Percentiles rank a stretch among this genome's conserved stretches.
Conservation (phyloP, 2,888 invertebrate genomes). For the Parnassius mnemosyne region DNA sequence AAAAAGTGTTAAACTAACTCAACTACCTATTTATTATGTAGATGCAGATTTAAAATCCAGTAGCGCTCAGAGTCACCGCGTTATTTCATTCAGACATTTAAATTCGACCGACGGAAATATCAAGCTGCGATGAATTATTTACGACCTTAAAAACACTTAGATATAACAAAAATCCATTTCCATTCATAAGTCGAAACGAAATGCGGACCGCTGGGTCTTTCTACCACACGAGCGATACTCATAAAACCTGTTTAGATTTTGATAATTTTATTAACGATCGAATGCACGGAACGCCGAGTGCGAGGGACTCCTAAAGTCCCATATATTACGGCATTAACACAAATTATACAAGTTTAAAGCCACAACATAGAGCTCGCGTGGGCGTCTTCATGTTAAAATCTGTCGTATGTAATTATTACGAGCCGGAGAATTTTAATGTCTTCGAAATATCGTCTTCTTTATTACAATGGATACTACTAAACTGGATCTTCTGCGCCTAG, state of each 20-base stretch:
- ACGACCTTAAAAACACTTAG: conserved; percentile 77
- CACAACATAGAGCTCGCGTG: conserved; percentile 75
- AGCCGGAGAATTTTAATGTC: conserved; percentile 77
- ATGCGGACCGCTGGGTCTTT: conserved; percentile 45
- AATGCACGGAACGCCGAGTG: conserved; percentile 68
- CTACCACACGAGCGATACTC: conserved; percentile 69
- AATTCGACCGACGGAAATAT: conserved; percentile 76
- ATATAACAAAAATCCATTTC: conserved; percentile 76
- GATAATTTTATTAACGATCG: conserved; percentile 80
- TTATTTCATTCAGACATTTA: conserved; percentile 65
- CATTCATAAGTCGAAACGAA: conserved; percentile 74
- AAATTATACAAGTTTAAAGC: conserved; percentile 78
- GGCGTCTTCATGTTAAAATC: conserved; percentile 78
- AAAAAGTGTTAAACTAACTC: conserved; percentile 45
- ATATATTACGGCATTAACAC: conserved; percentile 80
- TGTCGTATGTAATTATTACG: conserved; percentile 79
- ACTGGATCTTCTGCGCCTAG: conserved; percentile 62
- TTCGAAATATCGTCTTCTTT: conserved; percentile 74
- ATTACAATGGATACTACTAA: conserved; percentile 71
- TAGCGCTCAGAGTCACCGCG: conserved; percentile 63
- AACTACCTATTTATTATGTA: conserved; percentile 39
- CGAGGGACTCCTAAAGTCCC: conserved; percentile 71
- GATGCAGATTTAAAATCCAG: conserved; percentile 67
- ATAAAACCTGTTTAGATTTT: conserved; percentile 79
- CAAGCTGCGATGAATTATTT: conserved; percentile 77